These are phyloP conservation scores for Trichonephila clavata DNA, from an alignment of 1,140 invertebrate species.

Conservation along the genomic window DNA sequence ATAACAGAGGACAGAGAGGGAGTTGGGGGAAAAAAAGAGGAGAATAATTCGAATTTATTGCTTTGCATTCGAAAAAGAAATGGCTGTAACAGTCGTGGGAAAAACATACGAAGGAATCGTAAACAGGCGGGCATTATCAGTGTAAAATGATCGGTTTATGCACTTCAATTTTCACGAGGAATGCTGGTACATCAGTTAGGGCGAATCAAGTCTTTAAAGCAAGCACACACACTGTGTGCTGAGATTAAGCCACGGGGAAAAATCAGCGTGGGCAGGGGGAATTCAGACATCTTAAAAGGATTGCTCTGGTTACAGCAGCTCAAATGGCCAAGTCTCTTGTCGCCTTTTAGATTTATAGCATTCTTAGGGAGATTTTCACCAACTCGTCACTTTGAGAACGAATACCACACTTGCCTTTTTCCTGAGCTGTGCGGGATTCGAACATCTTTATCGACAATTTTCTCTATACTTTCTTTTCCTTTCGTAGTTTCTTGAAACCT, in stretches of 20 bases:
- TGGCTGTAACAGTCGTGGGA: neutral
- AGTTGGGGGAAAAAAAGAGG: neutral
- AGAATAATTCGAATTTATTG: conserved; percentile 24
- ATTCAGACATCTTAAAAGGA: conserved; percentile 33
- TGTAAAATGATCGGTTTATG: conserved; percentile 38
- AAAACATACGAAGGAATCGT: neutral
- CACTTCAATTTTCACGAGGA: conserved; percentile 22
- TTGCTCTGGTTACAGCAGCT: conserved; percentile 1
- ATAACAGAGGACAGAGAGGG: no score
- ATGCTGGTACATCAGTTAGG: neutral
- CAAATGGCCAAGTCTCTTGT: neutral
- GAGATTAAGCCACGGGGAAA: neutral
- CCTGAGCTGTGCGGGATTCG: neutral
- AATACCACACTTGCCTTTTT: neutral
- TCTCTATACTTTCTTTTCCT: neutral
- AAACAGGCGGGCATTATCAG: conserved; percentile 19
- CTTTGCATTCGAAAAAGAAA: conserved; percentile 18
- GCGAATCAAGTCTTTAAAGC: neutral
- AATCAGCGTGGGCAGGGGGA: neutral
- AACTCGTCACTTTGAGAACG: conserved; percentile 14
- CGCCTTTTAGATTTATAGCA: neutral
- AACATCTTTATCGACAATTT: neutral
- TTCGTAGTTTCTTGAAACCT: neutral
- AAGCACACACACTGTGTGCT: neutral
- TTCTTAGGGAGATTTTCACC: conserved; percentile 34